These are phyloP conservation scores for Neodontobutis hainanensis DNA, from an alignment of 2,113 vertebrate genomes.

Conservation along the genomic window DNA sequence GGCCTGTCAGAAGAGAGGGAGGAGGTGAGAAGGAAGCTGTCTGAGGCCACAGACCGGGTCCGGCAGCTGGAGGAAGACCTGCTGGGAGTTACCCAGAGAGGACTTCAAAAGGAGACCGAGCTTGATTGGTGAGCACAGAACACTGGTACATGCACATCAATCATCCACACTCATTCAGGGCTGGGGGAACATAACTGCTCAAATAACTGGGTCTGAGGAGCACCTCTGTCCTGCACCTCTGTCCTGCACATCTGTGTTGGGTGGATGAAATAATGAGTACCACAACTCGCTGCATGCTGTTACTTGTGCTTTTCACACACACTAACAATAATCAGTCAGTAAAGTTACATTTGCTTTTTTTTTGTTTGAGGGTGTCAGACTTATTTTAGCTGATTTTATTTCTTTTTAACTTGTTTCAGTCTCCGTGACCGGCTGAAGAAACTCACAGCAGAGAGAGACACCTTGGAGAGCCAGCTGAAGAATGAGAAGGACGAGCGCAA, in stretches of 20 bases:
- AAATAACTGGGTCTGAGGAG: slow-evolving; percentile 13
- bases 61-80: slow-evolving; percentile 94
- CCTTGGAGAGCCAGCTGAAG: slow-evolving; percentile 89
- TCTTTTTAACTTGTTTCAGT: slow-evolving; percentile 67
- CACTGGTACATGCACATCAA: neutral
- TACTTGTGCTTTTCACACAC: slow-evolving; percentile 1
- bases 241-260: slow-evolving; percentile 6
- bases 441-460: slow-evolving; percentile 85
- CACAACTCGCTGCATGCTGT: too few species aligned
- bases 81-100: slow-evolving; percentile 88
- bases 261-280: neutral
- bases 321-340: neutral
- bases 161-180: slow-evolving; percentile 7
- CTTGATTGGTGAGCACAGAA: slow-evolving; percentile 86
- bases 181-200: neutral
- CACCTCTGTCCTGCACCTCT: slow-evolving; percentile 9
- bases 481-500: slow-evolving; percentile 97
- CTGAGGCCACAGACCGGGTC: slow-evolving; percentile 85
- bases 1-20: slow-evolving; percentile 83
- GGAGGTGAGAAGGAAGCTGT: slow-evolving; percentile 85
- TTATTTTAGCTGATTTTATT: neutral
- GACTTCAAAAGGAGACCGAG: slow-evolving; percentile 94
- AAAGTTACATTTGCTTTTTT: neutral
- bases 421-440: slow-evolving; percentile 92
- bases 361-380: too few species aligned